Conservation (phyloP, 2,888 invertebrate genomes). For the Hirtodrosophila duncani region DNA sequence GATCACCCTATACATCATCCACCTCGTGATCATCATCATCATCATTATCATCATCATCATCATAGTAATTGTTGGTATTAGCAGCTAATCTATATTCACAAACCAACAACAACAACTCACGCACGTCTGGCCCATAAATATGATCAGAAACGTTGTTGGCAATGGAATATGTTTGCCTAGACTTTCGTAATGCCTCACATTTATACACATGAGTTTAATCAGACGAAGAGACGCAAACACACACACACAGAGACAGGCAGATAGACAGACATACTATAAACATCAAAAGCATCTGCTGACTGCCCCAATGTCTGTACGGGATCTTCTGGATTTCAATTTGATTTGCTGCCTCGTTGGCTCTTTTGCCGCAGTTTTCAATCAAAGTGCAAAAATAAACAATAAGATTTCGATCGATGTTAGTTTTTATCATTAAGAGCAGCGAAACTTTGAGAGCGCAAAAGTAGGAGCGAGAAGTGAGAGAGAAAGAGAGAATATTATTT, state of each 20-base stretch:
- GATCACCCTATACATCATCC: too few species aligned
- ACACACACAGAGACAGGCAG: constrained; percentile 14
- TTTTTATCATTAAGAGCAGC: constrained; percentile 33
- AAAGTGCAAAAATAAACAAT: constrained; percentile 68
- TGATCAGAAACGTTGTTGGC: not conserved
- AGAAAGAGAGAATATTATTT: constrained; percentile 39
- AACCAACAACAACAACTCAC: constrained; percentile 5
- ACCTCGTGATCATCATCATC: constrained; percentile 1
- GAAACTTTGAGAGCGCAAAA: too few species aligned
- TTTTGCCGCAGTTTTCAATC: constrained; percentile 47
- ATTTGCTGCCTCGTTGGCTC: constrained; percentile 33
- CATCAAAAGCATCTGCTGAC: constrained; percentile 55
- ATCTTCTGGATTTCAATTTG: constrained; percentile 21
- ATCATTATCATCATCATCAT: too few species aligned
- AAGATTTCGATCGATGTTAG: constrained; percentile 26
- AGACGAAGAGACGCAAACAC: constrained; percentile 15
- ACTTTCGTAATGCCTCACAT: constrained; percentile 42
- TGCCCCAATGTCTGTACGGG: constrained; percentile 51
- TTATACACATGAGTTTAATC: too few species aligned
- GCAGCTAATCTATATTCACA: constrained; percentile 4
- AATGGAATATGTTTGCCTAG: constrained; percentile 51
- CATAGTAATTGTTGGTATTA: too few species aligned
- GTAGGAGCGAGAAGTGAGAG: constrained; percentile 7
- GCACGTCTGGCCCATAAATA: constrained; percentile 29
- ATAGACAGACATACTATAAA: constrained; percentile 43